These are phyloP conservation scores for Oceanodroma leucorhoa DNA, from an alignment of 2,797 vertebrate species.

Conservation along the genomic window DNA sequence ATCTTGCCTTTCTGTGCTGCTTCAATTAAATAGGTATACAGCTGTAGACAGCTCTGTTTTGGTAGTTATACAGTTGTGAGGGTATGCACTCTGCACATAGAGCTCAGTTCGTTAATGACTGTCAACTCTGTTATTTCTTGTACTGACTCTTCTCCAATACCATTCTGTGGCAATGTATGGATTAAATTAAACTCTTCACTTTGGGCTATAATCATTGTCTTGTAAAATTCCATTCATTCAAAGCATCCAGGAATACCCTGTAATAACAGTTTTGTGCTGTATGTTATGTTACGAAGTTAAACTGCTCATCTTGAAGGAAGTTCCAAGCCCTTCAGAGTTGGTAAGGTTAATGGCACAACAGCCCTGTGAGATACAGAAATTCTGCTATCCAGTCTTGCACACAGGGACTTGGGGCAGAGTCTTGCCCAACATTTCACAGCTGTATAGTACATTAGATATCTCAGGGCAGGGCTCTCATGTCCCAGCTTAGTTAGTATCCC, in stretches of 20 bases:
- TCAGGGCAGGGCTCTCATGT: fast-evolving
- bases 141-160: background rate
- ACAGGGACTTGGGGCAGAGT: background rate
- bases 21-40: background rate
- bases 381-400: background rate
- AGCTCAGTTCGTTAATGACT: background rate
- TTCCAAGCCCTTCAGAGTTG: background rate
- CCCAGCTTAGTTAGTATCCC: background rate
- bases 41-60: background rate
- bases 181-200: background rate
- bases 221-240: background rate
- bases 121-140: background rate
- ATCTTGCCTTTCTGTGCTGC: background rate
- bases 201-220: background rate
- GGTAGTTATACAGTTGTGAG: background rate
- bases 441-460: background rate
- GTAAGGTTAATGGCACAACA: background rate
- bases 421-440: background rate
- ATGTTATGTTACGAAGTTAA: background rate
- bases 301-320: background rate
- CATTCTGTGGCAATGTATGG: background rate
- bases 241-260: background rate
- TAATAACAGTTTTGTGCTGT: background rate
- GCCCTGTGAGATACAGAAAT: background rate
- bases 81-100: background rate